Base-by-base conservation (phyloP, 2,797 vertebrate genomes). In the Acomys russatus region DNA sequence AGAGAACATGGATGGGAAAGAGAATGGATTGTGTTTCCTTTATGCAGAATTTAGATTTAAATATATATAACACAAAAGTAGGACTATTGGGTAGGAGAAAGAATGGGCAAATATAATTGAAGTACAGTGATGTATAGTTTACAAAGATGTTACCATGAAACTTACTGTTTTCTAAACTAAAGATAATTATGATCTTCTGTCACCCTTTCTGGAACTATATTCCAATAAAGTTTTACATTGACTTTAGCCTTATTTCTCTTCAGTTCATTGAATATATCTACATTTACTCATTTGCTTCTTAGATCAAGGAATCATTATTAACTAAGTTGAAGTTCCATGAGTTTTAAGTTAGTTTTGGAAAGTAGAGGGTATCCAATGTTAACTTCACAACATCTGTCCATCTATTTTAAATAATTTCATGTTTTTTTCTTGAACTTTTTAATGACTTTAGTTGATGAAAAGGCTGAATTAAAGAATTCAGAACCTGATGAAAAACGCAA, bases 401-500 rank as follows among this genome's bases (percentile, higher is more conserved):
- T 90, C 8, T 92, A n/a, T 80, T 90, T 89, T 94, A 63, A 96
- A 28, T 95, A 88, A 77, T 22, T 87, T 82, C 71, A 61, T 87
- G 86, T 87, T 93, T 86, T 93, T 86, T 94, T 51, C 25, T 92
- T 74, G 30, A 90, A 96, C 94, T 92, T 68, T 80, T 59, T 74
- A 88, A 93, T 94, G 54, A 94, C 84, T 97, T 90, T 91, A 97
- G 97, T 85, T 92, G 95, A 92, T 66, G 96, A 97, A 90, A 96
- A 97, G 30, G 88, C 73, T 96, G 97, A 17, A 92, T 91, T 98
- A 8, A 97, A 96, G 74, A 93, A 88, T 44, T 96, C 93, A 92
- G 98, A 97, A 92, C 93, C 97, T 6, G 97, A 98, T 86, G 1
- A 91, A 23, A 97, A 98, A 92, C 95, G 68, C 63, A 98, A 85